Conservation (phyloP, 2,888 invertebrate species). For the Aspidiotus destructor region DNA sequence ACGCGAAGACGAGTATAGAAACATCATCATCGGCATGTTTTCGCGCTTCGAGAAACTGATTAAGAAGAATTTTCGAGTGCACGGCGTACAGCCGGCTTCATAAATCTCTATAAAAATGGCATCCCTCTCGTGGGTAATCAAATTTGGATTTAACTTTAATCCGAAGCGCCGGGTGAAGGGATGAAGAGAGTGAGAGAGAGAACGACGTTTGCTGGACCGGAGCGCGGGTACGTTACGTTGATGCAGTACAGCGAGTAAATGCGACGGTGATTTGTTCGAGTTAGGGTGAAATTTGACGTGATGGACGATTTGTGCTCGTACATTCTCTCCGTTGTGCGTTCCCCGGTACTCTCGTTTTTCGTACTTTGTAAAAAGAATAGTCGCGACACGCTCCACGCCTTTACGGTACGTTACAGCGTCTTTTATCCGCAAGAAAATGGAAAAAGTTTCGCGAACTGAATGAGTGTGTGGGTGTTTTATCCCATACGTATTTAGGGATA, state of each 20-base stretch:
- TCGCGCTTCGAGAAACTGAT: conserved; percentile 15
- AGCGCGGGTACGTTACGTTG: not conserved
- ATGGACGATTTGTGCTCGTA: conserved; percentile 27
- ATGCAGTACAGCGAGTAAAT: conserved; percentile 10
- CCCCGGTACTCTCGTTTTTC: not conserved
- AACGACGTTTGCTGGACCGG: not conserved
- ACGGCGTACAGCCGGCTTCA: conserved; percentile 13
- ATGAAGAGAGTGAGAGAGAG: conserved; percentile 6
- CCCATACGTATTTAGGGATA: too few relatives aligned
- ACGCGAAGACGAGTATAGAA: not conserved
- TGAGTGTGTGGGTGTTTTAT: too few relatives aligned
- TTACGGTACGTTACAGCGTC: not conserved
- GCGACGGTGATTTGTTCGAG: conserved; percentile 29
- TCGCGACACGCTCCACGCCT: not conserved
- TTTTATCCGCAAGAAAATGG: not conserved
- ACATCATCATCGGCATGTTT: conserved; percentile 1
- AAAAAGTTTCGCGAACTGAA: not conserved
- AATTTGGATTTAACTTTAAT: conserved; percentile 35
- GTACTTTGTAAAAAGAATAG: not conserved
- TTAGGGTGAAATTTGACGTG: conserved; percentile 32
- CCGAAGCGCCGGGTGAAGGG: conserved; percentile 11
- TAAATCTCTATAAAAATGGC: conserved; percentile 29
- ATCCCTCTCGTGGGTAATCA: conserved; percentile 32
- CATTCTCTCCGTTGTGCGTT: not conserved
- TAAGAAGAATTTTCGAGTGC: conserved; percentile 20